Evolutionary conservation across 2,797 vertebrate species (phyloP), one percentile per base, ranked within the genome.

Genomic region (Etheostoma perlongum): DNA sequence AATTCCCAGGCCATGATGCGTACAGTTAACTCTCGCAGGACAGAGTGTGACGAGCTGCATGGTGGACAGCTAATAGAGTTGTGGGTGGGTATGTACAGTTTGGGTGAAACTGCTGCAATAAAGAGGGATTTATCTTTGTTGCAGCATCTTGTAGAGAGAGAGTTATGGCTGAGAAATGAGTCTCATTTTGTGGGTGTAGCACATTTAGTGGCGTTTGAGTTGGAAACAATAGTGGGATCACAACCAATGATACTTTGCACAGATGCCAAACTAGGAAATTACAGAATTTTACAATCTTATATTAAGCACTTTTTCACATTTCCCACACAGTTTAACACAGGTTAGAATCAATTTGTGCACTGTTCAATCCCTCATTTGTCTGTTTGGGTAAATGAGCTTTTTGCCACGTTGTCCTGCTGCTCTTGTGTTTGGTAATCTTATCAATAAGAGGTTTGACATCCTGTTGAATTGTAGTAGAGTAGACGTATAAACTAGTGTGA

Each of bases 51-150:
- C 42, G 74, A 79, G 62, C 51, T 72, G 55, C 51, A 13, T 67
- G 25, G 66, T 77, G 69, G 69, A 55, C 7, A 8, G 63, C 36
- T 68, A 16, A 72, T 54, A 21, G 48, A 74, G 51, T 14, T 25
- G 47, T 61, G 13, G 12, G 8, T 61, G 12, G 12, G 7, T 72
- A 69, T 74, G 44, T 11, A 53, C 63, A 52, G 36, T 83, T 80
- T 79, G 3, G 27, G 59, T 14, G 53, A 59, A 40, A 25, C 70
- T 62, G 47, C 64, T 53, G 67, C 25, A 48, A 25, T 62, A 19
- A 65, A 51, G 66, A 12, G 65, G 51, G 48, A 58, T 72, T 75
- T 58, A 61, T 83, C 47, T 59, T 62, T 73, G 18, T 66, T 76
- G 67, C 11, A 59, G 44, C 64, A 33, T 62, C n/a, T 55, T 51